Conservation (phyloP, 2,113 vertebrate genomes). For the Neotoma lepida region DNA sequence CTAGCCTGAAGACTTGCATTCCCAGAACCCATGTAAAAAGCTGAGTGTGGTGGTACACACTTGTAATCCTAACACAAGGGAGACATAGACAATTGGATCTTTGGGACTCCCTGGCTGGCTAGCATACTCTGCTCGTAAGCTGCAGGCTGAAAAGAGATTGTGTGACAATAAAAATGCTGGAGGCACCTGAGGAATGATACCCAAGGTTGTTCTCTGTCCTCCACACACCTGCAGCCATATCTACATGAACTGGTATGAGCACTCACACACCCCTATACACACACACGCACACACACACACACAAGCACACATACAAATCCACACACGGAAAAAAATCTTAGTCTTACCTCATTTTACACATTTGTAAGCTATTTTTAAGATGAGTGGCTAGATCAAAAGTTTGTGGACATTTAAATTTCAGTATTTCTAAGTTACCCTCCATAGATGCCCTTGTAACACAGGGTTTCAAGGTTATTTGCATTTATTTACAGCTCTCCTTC, state of each 20-base stretch:
- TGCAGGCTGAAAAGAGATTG: neutral
- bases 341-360: neutral
- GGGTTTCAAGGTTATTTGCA: neutral
- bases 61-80: neutral
- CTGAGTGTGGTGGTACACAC: neutral
- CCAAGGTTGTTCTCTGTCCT: neutral
- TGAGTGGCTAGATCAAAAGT: neutral
- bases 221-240: neutral
- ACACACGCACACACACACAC: neutral
- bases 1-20: neutral
- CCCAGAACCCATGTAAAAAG: neutral
- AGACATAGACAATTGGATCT: neutral
- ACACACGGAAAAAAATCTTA: neutral
- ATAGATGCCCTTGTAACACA: neutral
- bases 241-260: neutral
- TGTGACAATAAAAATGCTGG: neutral
- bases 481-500: neutral
- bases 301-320: neutral
- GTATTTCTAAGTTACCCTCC: neutral
- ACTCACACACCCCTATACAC: neutral
- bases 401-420: neutral
- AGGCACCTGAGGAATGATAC: neutral
- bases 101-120: neutral
- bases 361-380: conserved; percentile 3
- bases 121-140: neutral